A percentile compares a stretch with the other conserved stretches of the same genome.
These are phyloP conservation scores for Drosophila nikananu DNA, from an alignment of 1,140 invertebrate species.

Conservation along the genomic window DNA sequence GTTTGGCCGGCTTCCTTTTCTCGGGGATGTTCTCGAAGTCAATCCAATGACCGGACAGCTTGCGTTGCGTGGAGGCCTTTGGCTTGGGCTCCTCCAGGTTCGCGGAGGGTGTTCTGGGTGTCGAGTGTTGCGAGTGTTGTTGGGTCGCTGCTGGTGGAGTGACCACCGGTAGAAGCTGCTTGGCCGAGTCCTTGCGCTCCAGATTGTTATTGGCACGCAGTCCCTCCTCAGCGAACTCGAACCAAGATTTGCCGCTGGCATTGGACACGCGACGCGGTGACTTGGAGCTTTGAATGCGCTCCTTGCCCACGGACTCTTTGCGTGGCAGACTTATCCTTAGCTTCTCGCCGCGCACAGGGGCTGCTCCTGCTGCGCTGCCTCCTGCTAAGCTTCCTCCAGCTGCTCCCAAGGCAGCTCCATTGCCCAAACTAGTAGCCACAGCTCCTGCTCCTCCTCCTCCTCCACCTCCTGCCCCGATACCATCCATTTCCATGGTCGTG, in stretches of 20 bases:
- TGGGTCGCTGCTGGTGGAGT: slow-evolving; percentile 19
- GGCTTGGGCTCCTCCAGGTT: slow-evolving; percentile 70
- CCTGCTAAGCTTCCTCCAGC: background rate
- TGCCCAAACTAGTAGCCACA: slow-evolving; percentile 2
- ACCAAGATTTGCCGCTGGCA: slow-evolving; percentile 87
- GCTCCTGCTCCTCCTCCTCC: background rate
- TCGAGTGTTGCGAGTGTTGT: background rate
- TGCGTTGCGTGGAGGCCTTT: slow-evolving; percentile 69
- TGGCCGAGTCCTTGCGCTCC: slow-evolving; percentile 78
- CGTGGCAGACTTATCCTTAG: slow-evolving; percentile 90
- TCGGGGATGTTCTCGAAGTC: slow-evolving; percentile 95
- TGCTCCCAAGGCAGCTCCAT: slow-evolving; percentile 8
- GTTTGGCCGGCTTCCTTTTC: slow-evolving; percentile 90
- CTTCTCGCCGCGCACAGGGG: slow-evolving; percentile 86
- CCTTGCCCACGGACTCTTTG: slow-evolving; percentile 86
- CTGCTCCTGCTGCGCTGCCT: background rate
- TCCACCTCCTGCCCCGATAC: background rate
- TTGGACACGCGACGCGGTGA: slow-evolving; percentile 86
- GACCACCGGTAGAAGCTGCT: slow-evolving; percentile 62
- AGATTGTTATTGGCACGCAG: slow-evolving; percentile 82
- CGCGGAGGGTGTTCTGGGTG: slow-evolving; percentile 69
- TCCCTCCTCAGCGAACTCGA: slow-evolving; percentile 88
- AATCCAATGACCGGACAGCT: slow-evolving; percentile 89
- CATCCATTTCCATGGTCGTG: slow-evolving; percentile 9
- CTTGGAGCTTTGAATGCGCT: slow-evolving; percentile 79